Conservation (phyloP, 2,113 vertebrate genomes). For the Cricetomys ansorgei region DNA sequence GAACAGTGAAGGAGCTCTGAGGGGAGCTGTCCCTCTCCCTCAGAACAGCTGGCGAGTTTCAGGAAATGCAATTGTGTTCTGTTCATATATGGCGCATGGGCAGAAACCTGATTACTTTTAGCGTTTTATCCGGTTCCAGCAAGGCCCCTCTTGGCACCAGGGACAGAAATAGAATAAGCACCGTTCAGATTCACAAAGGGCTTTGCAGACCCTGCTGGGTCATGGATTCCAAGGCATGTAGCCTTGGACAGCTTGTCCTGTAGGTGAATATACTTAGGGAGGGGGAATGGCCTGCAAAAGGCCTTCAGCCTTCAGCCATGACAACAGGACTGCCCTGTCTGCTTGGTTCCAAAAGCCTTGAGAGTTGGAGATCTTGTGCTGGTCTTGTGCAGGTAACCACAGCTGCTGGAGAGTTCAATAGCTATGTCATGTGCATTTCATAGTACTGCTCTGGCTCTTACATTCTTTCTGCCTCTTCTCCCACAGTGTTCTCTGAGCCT, state of each 20-base stretch:
- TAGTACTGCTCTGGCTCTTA: neutral
- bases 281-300: accelerated
- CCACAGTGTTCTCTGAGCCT: neutral
- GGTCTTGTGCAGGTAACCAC: neutral
- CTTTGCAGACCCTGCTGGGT: neutral
- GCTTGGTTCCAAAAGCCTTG: neutral
- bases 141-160: neutral
- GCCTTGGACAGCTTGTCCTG: accelerated
- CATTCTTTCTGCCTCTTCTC: neutral
- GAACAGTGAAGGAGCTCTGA: neutral
- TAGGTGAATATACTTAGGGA: accelerated
- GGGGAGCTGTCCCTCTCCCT: neutral
- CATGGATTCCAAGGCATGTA: neutral
- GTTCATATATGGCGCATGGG: neutral
- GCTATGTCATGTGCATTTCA: too few relatives aligned
- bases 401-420: neutral
- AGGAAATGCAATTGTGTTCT: neutral
- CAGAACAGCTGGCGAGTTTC: neutral
- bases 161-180: neutral
- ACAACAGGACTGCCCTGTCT: too few relatives aligned
- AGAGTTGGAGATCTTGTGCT: neutral
- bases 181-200: neutral
- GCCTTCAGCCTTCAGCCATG: neutral
- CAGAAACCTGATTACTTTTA: neutral
- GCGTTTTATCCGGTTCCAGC: neutral